phyloP scores from a whole-genome alignment of 2,888 invertebrate species.

The Epinotia brunnichana region DNA sequence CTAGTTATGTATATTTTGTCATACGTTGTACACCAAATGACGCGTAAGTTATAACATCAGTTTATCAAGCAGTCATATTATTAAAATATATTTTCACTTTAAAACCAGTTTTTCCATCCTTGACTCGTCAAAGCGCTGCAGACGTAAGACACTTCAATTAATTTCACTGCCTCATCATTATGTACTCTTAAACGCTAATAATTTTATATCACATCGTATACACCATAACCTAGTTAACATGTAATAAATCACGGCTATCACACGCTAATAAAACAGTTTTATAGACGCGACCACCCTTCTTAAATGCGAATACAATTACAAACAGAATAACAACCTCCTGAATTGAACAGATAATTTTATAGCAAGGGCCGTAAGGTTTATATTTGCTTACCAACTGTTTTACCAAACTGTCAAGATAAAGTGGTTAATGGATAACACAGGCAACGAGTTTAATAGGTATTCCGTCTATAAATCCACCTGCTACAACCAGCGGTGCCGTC shows the following conservation, averaged over 20 bases:
- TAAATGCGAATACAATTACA: constrained; percentile 49
- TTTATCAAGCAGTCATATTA: neutral
- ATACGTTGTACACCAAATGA: too few species aligned
- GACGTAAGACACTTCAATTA: neutral
- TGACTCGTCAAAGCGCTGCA: neutral
- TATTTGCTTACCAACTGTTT: neutral
- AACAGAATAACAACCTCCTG: constrained; percentile 38
- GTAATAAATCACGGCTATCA: constrained; percentile 51
- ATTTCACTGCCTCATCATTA: neutral
- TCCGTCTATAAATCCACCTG: constrained; percentile 59
- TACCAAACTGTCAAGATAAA: constrained; percentile 33
- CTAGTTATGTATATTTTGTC: too few species aligned
- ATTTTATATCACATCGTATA: constrained; percentile 14
- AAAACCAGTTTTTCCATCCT: neutral
- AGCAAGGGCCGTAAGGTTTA: neutral
- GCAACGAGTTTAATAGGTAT: constrained; percentile 57
- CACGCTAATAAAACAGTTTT: constrained; percentile 56
- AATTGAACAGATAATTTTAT: neutral
- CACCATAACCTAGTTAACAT: constrained; percentile 46
- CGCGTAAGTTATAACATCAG: too few species aligned
- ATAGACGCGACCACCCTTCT: constrained; percentile 58
- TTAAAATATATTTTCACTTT: neutral
- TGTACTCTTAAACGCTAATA: neutral
- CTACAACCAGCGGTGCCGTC: constrained; percentile 52
- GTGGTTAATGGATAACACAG: constrained; percentile 48